Evolutionary conservation across 2,888 invertebrate genomes (phyloP).

Genomic region (Pterostichus niger): DNA sequence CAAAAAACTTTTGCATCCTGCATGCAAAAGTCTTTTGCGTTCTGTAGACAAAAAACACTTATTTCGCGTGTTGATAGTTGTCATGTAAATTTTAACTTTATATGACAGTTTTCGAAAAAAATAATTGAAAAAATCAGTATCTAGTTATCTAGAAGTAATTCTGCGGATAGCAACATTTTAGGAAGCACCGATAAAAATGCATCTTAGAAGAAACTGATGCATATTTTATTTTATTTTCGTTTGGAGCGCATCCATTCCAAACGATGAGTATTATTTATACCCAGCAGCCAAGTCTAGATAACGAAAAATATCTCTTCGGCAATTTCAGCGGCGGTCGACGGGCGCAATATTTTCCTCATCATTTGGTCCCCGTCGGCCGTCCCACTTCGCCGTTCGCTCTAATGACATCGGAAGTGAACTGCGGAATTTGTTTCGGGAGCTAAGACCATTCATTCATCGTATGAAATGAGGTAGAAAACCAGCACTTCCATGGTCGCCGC

Average conservation of each 20-base stretch:
- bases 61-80: too few species aligned
- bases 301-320: slow-evolving; percentile 39
- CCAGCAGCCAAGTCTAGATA: slow-evolving; percentile 26
- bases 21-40: too few species aligned
- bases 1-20: too few species aligned
- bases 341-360: slow-evolving; percentile 53
- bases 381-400: not conserved
- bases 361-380: slow-evolving; percentile 2
- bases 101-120: too few species aligned
- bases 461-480: slow-evolving; percentile 61
- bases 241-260: slow-evolving; percentile 17
- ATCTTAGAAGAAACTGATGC: slow-evolving; percentile 14
- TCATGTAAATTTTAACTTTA: too few species aligned
- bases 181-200: slow-evolving; percentile 4
- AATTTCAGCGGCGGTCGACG: slow-evolving; percentile 31
- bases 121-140: not conserved
- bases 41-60: too few species aligned
- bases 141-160: not conserved
- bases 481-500: slow-evolving; percentile 17
- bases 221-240: slow-evolving; percentile 48
- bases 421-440: slow-evolving; percentile 55
- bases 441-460: slow-evolving; percentile 62
- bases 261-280: slow-evolving; percentile 57
- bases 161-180: not conserved
- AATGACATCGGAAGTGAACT: slow-evolving; percentile 59